These are phyloP conservation scores for Neofelis nebulosa DNA, from an alignment of 2,113 vertebrate species.

Conservation along the genomic window DNA sequence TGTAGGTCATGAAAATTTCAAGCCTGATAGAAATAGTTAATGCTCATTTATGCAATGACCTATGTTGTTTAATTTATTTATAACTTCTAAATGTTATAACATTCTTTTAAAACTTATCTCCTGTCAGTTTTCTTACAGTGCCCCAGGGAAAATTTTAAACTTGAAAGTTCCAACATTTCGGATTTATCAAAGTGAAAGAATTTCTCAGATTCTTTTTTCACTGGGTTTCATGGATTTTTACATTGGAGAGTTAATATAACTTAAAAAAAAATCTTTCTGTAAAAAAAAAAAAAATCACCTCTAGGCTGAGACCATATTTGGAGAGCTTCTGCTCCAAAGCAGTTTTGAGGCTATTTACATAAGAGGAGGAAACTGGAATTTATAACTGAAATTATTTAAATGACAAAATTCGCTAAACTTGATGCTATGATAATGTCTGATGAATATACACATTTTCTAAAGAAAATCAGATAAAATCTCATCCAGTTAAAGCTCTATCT, in stretches of 20 bases:
- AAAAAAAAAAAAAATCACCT: constrained; percentile 56
- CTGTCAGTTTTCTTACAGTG: constrained; percentile 77
- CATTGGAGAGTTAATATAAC: constrained; percentile 63
- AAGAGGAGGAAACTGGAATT: constrained; percentile 60
- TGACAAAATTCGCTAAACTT: constrained; percentile 63
- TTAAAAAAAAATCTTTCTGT: constrained; percentile 38
- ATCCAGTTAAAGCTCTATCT: constrained; percentile 27
- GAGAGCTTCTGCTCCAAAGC: constrained; percentile 67
- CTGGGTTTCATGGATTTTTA: constrained; percentile 65
- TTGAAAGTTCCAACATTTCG: constrained; percentile 71
- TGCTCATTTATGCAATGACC: constrained; percentile 78
- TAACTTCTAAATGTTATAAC: constrained; percentile 79
- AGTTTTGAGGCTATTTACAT: constrained; percentile 67
- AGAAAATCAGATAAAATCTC: constrained; percentile 43
- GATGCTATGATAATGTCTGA: constrained; percentile 59
- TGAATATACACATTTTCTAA: constrained; percentile 60
- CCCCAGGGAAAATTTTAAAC: constrained; percentile 76
- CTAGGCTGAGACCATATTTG: constrained; percentile 72
- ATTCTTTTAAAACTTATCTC: constrained; percentile 79
- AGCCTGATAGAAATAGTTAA: constrained; percentile 74
- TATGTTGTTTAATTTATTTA: constrained; percentile 82
- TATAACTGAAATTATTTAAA: constrained; percentile 74
- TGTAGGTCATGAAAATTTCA: constrained; percentile 77
- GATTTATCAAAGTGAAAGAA: constrained; percentile 77
- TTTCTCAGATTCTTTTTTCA: constrained; percentile 69